These are phyloP conservation scores for Amphipoea lucens DNA, from an alignment of 2,888 invertebrate genomes.

Conservation along the genomic window DNA sequence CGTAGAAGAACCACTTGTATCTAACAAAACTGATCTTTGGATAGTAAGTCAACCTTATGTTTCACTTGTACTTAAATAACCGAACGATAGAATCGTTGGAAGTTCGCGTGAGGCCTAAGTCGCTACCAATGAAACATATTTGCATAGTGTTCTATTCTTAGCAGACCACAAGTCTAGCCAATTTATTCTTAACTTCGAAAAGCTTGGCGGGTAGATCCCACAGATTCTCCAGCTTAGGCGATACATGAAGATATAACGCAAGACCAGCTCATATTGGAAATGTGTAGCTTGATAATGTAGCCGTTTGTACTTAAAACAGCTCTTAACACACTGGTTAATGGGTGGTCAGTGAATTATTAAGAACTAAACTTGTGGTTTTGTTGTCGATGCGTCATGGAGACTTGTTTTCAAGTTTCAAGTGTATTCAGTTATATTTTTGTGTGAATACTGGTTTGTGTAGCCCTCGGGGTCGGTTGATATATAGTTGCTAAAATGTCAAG, in stretches of 20 bases:
- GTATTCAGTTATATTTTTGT: slow-evolving; percentile 53
- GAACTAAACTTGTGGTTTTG: slow-evolving; percentile 69
- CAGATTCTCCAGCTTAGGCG: not conserved
- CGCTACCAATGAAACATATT: not conserved
- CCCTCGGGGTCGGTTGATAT: slow-evolving; percentile 16
- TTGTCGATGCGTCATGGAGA: slow-evolving; percentile 69
- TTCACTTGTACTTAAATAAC: not conserved
- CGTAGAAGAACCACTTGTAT: not conserved
- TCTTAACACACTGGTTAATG: slow-evolving; percentile 61
- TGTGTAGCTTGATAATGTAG: slow-evolving; percentile 12
- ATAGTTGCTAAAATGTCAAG: slow-evolving; percentile 50
- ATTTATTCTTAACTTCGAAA: slow-evolving; percentile 6
- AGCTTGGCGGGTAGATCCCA: not conserved
- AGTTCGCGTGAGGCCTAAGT: not conserved
- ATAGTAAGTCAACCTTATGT: not conserved
- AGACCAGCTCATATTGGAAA: not conserved
- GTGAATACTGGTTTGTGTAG: slow-evolving; percentile 39
- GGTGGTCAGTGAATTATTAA: slow-evolving; percentile 71
- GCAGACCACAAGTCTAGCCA: slow-evolving; percentile 17
- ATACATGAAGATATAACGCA: not conserved
- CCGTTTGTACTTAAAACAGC: slow-evolving; percentile 46
- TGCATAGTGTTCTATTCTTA: slow-evolving; percentile 5
- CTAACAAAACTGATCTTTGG: not conserved
- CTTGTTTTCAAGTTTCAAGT: slow-evolving; percentile 58
- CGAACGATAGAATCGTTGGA: not conserved